Percentiles rank a stretch among this genome's conserved stretches.
Conservation (phyloP, 2,888 invertebrate genomes). For the Drosophila glabriapex region DNA sequence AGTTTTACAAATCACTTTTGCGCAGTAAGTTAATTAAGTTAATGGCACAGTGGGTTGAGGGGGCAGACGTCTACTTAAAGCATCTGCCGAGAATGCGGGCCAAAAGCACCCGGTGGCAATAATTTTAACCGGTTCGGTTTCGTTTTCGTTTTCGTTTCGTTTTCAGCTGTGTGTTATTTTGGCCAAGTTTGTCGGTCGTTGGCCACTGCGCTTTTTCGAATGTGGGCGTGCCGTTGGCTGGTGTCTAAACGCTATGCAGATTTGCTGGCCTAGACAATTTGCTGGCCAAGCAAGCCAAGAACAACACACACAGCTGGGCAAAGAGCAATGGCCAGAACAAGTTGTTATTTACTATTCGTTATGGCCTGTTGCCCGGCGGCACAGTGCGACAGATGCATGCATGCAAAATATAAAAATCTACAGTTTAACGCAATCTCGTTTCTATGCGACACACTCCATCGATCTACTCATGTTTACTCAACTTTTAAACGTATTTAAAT, state of each 20-base stretch:
- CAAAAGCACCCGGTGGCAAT: slow-evolving; percentile 8
- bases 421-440: slow-evolving; percentile 6
- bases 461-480: slow-evolving; percentile 13
- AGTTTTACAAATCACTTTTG: not conserved
- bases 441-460: slow-evolving; percentile 26
- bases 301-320: slow-evolving; percentile 44
- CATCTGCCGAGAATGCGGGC: slow-evolving; percentile 42
- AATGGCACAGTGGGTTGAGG: not conserved
- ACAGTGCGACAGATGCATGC: slow-evolving; percentile 38
- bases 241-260: slow-evolving; percentile 18
- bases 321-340: slow-evolving; percentile 42
- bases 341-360: slow-evolving; percentile 15
- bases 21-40: not conserved
- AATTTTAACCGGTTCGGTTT: slow-evolving; percentile 34
- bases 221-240: slow-evolving; percentile 24
- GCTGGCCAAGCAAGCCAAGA: slow-evolving; percentile 27
- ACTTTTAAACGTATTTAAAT: slow-evolving; percentile 31
- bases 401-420: not conserved
- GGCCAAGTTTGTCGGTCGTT: slow-evolving; percentile 36
- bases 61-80: not conserved
- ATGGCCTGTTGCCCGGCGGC: slow-evolving; percentile 17
- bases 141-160: slow-evolving; percentile 18
- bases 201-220: slow-evolving; percentile 1
- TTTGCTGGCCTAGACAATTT: slow-evolving; percentile 15
- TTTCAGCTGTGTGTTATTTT: slow-evolving; percentile 24